phyloP scores from a whole-genome alignment of 1,140 invertebrate genomes.

The Platorchestia sp. region DNA sequence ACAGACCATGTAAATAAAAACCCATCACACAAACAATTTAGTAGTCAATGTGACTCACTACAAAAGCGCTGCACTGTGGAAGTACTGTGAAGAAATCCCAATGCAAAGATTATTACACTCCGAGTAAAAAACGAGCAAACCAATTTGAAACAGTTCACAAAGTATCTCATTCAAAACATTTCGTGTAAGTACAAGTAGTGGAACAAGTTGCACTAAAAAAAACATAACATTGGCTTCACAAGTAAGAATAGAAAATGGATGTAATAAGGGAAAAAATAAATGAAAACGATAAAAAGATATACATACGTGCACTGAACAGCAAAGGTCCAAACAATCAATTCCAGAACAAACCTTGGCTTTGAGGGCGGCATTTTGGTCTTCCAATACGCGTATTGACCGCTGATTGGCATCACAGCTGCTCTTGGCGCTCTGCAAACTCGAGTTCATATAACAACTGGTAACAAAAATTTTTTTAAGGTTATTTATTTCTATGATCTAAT shows the following conservation, averaged over 20 bases:
- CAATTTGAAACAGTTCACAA: no score
- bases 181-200: no score
- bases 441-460: background rate
- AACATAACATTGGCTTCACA: background rate
- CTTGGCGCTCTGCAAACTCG: slow-evolving; percentile 34
- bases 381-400: slow-evolving; percentile 59
- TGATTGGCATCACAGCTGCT: slow-evolving; percentile 36
- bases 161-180: no score
- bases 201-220: no score
- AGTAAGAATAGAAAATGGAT: background rate
- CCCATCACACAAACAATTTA: background rate
- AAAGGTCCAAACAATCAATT: no score
- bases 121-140: background rate
- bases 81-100: background rate
- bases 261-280: background rate
- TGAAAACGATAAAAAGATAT: background rate
- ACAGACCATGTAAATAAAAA: background rate
- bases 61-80: background rate
- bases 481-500: background rate
- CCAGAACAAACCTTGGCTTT: slow-evolving; percentile 46
- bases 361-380: slow-evolving; percentile 63
- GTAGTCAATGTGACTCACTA: background rate
- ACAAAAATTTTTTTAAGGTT: background rate
- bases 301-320: no score
- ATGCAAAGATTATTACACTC: background rate